Percentiles rank a stretch among this genome's conserved stretches.
phyloP scores from a whole-genome alignment of 2,113 vertebrate species.

The Thamnophis sirtalis region DNA sequence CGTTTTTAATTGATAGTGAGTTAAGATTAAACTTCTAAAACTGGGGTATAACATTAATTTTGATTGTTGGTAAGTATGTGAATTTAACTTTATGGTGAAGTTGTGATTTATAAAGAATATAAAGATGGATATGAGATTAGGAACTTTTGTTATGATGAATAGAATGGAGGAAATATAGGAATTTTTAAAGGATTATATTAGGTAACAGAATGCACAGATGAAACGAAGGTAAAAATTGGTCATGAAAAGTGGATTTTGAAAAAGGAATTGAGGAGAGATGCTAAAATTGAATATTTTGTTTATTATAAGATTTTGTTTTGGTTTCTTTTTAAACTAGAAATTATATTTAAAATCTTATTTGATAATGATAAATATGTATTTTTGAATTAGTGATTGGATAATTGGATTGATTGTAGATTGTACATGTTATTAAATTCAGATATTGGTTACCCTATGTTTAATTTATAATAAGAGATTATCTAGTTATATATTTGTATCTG shows the following conservation, averaged over 20 bases:
- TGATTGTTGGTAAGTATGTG: background rate
- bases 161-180: background rate
- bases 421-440: background rate
- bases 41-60: background rate
- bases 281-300: background rate
- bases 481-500: background rate
- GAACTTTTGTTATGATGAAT: background rate
- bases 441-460: background rate
- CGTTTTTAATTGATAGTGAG: background rate
- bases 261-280: background rate
- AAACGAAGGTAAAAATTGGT: background rate
- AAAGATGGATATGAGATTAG: background rate
- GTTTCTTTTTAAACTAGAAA: background rate
- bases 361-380: background rate
- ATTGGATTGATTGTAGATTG: background rate
- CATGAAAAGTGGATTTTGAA: background rate
- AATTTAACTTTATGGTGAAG: background rate
- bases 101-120: background rate
- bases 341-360: background rate
- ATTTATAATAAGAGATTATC: background rate
- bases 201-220: background rate
- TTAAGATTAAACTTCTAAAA: background rate
- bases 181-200: background rate
- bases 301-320: background rate
- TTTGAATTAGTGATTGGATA: background rate